Conservation (phyloP, 2,113 vertebrate genomes). For the Nothobranchius kuhntae region DNA sequence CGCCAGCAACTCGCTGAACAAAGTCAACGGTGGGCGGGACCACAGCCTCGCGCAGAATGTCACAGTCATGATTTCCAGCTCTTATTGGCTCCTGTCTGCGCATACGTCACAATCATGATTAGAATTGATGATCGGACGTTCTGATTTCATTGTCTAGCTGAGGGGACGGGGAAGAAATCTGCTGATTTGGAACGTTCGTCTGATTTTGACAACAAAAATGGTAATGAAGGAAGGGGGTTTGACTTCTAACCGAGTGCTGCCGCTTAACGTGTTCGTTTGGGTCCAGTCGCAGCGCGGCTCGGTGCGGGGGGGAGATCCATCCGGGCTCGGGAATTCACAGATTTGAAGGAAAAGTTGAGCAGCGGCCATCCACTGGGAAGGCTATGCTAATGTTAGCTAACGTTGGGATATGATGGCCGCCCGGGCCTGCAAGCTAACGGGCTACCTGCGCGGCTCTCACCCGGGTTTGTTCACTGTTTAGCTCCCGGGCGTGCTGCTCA, state of each 20-base stretch:
- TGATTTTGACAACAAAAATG: conserved; percentile 79
- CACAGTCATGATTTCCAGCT: conserved; percentile 81
- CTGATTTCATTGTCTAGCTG: conserved; percentile 98
- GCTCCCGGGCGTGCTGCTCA: conserved; percentile 42
- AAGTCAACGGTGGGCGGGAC: conserved; percentile 81
- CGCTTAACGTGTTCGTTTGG: background rate
- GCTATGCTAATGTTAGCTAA: conserved; percentile 69
- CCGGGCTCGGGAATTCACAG: conserved; percentile 62
- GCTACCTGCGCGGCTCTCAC: conserved; percentile 30
- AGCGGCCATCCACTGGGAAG: conserved; percentile 55
- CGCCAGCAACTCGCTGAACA: conserved; percentile 57
- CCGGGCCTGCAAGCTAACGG: conserved; percentile 65
- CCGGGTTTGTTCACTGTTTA: conserved; percentile 44
- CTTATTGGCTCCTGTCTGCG: conserved; percentile 89
- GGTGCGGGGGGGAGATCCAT: conserved; percentile 2
- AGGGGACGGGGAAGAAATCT: conserved; percentile 88
- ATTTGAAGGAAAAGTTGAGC: conserved; percentile 80
- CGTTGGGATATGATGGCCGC: conserved; percentile 52
- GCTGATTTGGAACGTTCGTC: conserved; percentile 82
- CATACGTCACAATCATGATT: conserved; percentile 98
- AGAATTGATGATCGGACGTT: conserved; percentile 98
- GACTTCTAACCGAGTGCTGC: background rate
- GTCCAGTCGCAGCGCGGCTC: conserved; percentile 21
- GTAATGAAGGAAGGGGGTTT: conserved; percentile 62
- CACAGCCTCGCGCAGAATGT: conserved; percentile 57